Conservation (phyloP, 2,797 vertebrate genomes). For the Crax fasciolata region DNA sequence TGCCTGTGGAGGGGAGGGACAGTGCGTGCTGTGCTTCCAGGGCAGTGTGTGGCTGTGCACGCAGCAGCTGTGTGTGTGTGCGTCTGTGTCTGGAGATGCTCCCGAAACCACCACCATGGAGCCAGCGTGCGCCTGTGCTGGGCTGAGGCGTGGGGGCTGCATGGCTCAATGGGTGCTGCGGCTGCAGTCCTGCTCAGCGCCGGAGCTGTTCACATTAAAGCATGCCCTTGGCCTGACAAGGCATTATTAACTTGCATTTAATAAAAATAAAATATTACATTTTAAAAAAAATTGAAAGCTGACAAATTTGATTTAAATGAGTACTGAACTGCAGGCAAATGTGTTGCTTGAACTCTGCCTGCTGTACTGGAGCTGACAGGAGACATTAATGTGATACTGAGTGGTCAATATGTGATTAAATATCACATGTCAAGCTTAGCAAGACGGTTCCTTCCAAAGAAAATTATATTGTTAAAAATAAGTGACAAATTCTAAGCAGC, state of each 20-base stretch:
- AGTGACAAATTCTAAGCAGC: constrained; percentile 76
- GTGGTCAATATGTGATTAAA: constrained; percentile 76
- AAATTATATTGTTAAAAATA: constrained; percentile 82
- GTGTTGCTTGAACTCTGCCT: constrained; percentile 77
- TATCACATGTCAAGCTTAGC: constrained; percentile 74
- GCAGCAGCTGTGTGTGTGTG: neutral
- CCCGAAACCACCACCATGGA: constrained; percentile 28
- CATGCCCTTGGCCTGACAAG: constrained; percentile 73
- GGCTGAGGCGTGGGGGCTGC: constrained; percentile 46
- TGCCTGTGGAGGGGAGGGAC: constrained; percentile 12
- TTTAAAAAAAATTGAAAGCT: constrained; percentile 74
- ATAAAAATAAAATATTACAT: constrained; percentile 75
- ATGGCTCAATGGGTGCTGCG: constrained; percentile 50
- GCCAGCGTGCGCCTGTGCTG: neutral
- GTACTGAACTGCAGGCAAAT: constrained; percentile 78
- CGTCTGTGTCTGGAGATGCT: neutral
- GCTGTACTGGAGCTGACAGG: constrained; percentile 74
- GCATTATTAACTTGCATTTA: constrained; percentile 79
- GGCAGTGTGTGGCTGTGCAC: neutral
- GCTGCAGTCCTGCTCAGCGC: constrained; percentile 68
- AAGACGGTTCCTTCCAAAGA: constrained; percentile 59
- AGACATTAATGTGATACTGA: constrained; percentile 73
- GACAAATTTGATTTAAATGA: constrained; percentile 80
- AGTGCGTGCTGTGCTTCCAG: neutral
- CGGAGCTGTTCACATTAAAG: constrained; percentile 69